Conservation (phyloP, 1,140 invertebrate genomes). For the Lordiphosa clarofinis region DNA sequence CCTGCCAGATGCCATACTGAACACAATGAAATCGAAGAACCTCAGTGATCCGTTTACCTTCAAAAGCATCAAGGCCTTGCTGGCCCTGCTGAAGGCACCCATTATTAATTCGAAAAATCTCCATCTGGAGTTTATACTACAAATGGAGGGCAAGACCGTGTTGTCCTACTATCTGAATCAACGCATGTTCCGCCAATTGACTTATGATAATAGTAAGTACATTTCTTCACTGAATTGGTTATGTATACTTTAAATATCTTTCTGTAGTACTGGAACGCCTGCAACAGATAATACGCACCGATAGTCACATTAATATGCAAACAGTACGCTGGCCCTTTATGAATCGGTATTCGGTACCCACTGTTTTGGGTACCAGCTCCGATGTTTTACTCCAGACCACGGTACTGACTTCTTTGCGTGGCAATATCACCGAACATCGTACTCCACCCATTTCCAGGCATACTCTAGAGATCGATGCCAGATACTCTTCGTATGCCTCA, state of each 20-base stretch:
- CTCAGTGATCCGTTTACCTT: constrained; percentile 78
- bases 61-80: constrained; percentile 80
- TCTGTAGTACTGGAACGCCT: constrained; percentile 58
- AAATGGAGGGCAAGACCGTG: constrained; percentile 82
- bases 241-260: background rate
- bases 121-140: constrained; percentile 82
- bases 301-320: constrained; percentile 77
- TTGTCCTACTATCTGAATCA: constrained; percentile 82
- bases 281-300: constrained; percentile 55
- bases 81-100: constrained; percentile 81
- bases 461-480: constrained; percentile 82
- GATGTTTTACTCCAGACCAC: constrained; percentile 80
- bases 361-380: constrained; percentile 82
- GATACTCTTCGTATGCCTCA: constrained; percentile 82
- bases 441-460: constrained; percentile 75
- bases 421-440: constrained; percentile 81
- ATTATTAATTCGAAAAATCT: constrained; percentile 79
- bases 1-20: constrained; percentile 71
- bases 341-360: constrained; percentile 80
- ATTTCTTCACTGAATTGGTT: background rate
- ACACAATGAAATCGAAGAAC: constrained; percentile 72
- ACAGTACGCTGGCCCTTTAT: constrained; percentile 76
- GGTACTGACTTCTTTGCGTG: constrained; percentile 81
- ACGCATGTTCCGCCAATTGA: constrained; percentile 80
- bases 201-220: constrained; percentile 76